These are phyloP conservation scores for Fistularia commersonii DNA, from an alignment of 2,797 vertebrate species.

Conservation along the genomic window DNA sequence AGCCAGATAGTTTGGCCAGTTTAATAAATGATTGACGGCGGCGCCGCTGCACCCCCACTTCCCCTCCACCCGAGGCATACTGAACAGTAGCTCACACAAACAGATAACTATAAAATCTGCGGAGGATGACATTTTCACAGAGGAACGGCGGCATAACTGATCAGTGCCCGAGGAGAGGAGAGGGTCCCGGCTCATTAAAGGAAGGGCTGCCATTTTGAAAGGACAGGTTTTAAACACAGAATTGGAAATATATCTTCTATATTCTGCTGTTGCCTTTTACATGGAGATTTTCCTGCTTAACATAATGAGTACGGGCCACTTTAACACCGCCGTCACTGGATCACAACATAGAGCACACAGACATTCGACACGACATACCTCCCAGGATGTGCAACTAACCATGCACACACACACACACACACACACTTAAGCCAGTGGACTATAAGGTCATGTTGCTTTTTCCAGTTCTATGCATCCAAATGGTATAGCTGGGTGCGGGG, in stretches of 20 bases:
- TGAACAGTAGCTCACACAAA: constrained; percentile 17
- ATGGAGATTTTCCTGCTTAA: no score
- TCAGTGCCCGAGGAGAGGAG: constrained; percentile 14
- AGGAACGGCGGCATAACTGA: constrained; percentile 34
- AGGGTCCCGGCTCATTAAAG: constrained; percentile 33
- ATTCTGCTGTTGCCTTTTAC: not conserved
- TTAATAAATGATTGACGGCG: constrained; percentile 43
- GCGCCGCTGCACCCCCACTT: constrained; percentile 49
- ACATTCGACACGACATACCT: constrained; percentile 18
- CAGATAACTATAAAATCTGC: constrained; percentile 13
- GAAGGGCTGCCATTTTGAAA: constrained; percentile 53
- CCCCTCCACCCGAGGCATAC: constrained; percentile 43
- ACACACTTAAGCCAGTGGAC: constrained; percentile 28
- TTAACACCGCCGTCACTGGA: no score
- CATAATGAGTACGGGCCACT: no score
- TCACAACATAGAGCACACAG: not conserved
- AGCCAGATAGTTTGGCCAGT: constrained; percentile 43
- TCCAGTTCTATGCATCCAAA: constrained; percentile 30
- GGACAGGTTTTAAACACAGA: constrained; percentile 24
- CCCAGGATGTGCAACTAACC: constrained; percentile 29
- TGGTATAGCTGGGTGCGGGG: not conserved
- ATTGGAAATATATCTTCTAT: not conserved
- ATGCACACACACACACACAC: constrained; percentile 13
- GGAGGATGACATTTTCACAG: constrained; percentile 50
- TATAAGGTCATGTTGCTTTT: constrained; percentile 50